Evolutionary conservation across 2,888 invertebrate species (phyloP).

Genomic region (Abrostola triplasia): DNA sequence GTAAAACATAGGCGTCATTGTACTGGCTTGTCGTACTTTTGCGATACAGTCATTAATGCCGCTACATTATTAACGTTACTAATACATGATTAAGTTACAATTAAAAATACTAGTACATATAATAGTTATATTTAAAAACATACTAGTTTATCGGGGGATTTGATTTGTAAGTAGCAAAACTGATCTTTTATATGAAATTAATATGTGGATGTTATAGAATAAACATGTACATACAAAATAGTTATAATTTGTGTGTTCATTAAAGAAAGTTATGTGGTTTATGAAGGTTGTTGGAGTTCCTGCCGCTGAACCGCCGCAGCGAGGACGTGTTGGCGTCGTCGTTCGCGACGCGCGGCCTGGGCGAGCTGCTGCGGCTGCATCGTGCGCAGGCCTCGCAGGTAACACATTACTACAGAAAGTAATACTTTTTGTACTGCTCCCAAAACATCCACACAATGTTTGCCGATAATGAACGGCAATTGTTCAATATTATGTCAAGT

Average conservation of each 20-base stretch:
- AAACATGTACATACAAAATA: too few relatives aligned
- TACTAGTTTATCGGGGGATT: too few relatives aligned
- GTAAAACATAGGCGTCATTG: slow-evolving; percentile 70
- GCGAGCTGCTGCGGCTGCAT: slow-evolving; percentile 93
- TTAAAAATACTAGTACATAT: too few relatives aligned
- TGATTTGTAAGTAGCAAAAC: too few relatives aligned
- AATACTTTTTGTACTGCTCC: too few relatives aligned
- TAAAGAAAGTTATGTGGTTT: neutral
- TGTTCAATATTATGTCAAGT: too few relatives aligned
- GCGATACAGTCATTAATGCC: slow-evolving; percentile 77
- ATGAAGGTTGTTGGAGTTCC: slow-evolving; percentile 95
- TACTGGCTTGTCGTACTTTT: slow-evolving; percentile 78
- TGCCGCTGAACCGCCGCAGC: slow-evolving; percentile 97
- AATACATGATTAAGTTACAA: too few relatives aligned
- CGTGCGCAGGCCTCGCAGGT: slow-evolving; percentile 94
- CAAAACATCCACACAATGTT: too few relatives aligned
- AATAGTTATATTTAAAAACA: too few relatives aligned
- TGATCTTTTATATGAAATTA: too few relatives aligned
- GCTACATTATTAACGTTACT: slow-evolving; percentile 62
- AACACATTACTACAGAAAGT: slow-evolving; percentile 6
- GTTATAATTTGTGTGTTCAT: neutral
- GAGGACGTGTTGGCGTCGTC: slow-evolving; percentile 95
- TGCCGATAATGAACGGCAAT: too few relatives aligned
- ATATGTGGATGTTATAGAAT: too few relatives aligned
- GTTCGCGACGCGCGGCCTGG: slow-evolving; percentile 94